Conservation (phyloP, 2,113 vertebrate genomes). For the Casuarius casuarius region DNA sequence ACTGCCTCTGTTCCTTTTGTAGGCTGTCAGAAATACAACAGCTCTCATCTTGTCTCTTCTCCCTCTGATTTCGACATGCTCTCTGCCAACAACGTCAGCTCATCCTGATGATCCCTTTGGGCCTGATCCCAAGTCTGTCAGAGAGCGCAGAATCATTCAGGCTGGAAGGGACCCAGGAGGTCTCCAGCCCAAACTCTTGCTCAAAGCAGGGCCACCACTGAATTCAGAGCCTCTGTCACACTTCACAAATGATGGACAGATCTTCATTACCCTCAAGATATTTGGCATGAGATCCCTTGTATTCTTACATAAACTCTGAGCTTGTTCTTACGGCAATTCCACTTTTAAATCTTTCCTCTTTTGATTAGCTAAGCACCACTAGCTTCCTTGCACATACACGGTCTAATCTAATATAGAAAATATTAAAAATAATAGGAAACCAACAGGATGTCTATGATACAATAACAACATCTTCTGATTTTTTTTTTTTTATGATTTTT, state of each 20-base stretch:
- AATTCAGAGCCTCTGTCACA: neutral
- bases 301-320: neutral
- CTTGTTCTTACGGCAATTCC: neutral
- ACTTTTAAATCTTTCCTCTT: neutral
- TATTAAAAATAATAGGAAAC: neutral
- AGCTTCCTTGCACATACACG: neutral
- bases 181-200: neutral
- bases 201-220: neutral
- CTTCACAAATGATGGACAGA: neutral
- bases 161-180: neutral
- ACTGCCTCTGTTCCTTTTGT: neutral
- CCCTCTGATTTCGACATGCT: neutral
- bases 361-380: neutral
- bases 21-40: neutral
- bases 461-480: neutral
- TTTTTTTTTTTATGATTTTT: accelerated
- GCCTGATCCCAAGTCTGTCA: neutral
- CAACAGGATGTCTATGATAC: neutral
- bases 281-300: neutral
- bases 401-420: neutral
- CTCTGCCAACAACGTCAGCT: neutral
- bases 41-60: neutral
- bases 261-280: neutral
- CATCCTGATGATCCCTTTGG: neutral
- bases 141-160: neutral